These are phyloP conservation scores for Dunckerocampus dactyliophorus DNA, from an alignment of 2,113 vertebrate genomes.

Conservation along the genomic window DNA sequence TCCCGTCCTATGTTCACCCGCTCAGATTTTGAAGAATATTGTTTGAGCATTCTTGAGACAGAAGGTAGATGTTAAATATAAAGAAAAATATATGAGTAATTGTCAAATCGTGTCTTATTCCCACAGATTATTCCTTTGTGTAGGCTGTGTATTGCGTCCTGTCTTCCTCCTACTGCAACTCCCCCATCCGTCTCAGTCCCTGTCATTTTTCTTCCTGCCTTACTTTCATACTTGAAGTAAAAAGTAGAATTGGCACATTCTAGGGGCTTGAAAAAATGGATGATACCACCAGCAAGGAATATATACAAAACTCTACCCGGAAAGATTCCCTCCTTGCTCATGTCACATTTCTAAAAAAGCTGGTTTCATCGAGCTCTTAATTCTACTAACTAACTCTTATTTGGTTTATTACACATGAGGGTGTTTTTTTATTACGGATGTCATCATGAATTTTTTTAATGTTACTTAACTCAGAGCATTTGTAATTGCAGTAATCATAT, in stretches of 20 bases:
- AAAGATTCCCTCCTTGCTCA: background rate
- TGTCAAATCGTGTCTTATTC: too few species aligned
- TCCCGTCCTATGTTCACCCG: background rate
- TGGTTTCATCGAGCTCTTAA: conserved; percentile 41
- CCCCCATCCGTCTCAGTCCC: background rate
- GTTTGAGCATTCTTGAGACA: too few species aligned
- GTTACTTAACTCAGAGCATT: too few species aligned
- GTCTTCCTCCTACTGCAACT: conserved; percentile 1
- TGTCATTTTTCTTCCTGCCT: background rate
- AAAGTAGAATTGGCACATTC: conserved; percentile 43
- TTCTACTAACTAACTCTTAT: conserved; percentile 23
- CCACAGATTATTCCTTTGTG: background rate
- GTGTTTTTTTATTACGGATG: too few species aligned
- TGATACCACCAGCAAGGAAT: conserved; percentile 28
- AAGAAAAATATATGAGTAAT: too few species aligned
- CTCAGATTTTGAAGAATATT: too few species aligned
- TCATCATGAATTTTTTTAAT: too few species aligned
- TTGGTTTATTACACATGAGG: conserved; percentile 10
- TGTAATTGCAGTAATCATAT: too few species aligned
- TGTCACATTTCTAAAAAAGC: background rate
- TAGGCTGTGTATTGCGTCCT: conserved; percentile 10
- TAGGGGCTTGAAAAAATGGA: conserved; percentile 34
- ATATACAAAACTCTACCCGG: conserved; percentile 15
- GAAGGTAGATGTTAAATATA: too few species aligned
- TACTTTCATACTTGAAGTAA: conserved; percentile 30